Evolutionary conservation across 2,797 vertebrate genomes (phyloP).

Genomic region (Anableps anableps): DNA sequence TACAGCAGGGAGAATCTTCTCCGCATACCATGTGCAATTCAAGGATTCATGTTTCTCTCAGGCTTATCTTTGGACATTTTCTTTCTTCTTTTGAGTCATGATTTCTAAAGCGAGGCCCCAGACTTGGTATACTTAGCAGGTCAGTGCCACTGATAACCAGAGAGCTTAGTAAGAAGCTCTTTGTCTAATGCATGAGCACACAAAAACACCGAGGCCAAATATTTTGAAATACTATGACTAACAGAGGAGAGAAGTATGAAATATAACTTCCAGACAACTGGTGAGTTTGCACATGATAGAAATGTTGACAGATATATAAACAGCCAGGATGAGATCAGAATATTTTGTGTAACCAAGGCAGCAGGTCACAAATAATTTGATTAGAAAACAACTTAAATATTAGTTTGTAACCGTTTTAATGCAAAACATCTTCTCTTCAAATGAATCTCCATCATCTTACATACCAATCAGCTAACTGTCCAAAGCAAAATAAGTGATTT

Average conservation of each 20-base stretch:
- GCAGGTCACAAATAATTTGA: neutral
- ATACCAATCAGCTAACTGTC: conserved; percentile 15
- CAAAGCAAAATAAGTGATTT: conserved; percentile 26
- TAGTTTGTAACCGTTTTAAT: neutral
- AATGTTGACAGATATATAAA: neutral
- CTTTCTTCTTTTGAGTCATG: conserved; percentile 18
- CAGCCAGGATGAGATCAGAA: neutral
- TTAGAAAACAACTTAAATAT: neutral
- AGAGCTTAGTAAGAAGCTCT: conserved; percentile 26
- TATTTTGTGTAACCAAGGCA: neutral
- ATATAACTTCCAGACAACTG: neutral
- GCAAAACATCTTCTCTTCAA: neutral
- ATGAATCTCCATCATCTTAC: conserved; percentile 8
- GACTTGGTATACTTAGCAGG: conserved; percentile 34
- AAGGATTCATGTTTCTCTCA: conserved; percentile 44
- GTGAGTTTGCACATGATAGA: neutral
- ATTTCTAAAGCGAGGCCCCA: conserved; percentile 34
- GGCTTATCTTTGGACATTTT: conserved; percentile 33
- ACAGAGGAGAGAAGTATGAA: neutral
- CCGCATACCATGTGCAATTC: conserved; percentile 49
- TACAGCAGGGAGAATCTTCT: conserved; percentile 41
- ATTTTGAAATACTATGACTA: conserved; percentile 10
- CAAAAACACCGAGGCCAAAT: neutral
- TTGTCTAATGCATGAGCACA: conserved; percentile 9
- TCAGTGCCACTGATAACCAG: conserved; percentile 53